Base-by-base conservation (phyloP, 2,888 invertebrate species). In the Acanthoscelides obtectus region DNA sequence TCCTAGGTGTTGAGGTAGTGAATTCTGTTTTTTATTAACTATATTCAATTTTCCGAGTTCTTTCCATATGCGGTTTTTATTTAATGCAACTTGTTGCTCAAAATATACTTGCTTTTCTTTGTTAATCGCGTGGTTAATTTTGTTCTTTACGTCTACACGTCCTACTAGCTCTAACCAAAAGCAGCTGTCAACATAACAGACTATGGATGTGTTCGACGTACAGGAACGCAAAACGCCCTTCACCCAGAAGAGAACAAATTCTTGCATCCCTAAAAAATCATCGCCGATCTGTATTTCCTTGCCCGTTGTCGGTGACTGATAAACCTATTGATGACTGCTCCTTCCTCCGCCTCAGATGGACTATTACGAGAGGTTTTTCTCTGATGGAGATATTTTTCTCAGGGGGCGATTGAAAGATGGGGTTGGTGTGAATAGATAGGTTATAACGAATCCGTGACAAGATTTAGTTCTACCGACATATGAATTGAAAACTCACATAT, bases 271-370 rank as follows among this genome's bases (percentile, higher is more conserved):
- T 80, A 81, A 84, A 84, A 85, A 84, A 85, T 84, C 81, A 84
- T 83, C 82, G 76, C 79, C 83, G 80, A 83, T 83, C 82, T 81
- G 83, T 83, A 80, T 81, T 81, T 82, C 78, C 78, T 77, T 75
- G 78, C 81, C 80, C 80, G 82, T 81, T 45, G 82, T 78, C 78
- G 73, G 82, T 84, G 84, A 84, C 82, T 83, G 82, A 84, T 84
- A 82, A 83, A 84, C 84, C 83, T 81, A 82, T 83, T 83, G 84
- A 84, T 83, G 84, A 81, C 83, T 82, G 81, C 79, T 82, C 81
- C 80, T 81, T 81, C 80, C 81, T 81, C 79, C 79, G 80, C 81
- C 81, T 6, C 45, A 45, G 45, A 45, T 81, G 78, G 81, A 83
- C 83, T 83, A 81, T 82, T 81, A 77, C 69, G 72, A 69, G 72